These are phyloP conservation scores for Parapsyche elsis DNA, from an alignment of 1,140 invertebrate genomes.

Conservation along the genomic window DNA sequence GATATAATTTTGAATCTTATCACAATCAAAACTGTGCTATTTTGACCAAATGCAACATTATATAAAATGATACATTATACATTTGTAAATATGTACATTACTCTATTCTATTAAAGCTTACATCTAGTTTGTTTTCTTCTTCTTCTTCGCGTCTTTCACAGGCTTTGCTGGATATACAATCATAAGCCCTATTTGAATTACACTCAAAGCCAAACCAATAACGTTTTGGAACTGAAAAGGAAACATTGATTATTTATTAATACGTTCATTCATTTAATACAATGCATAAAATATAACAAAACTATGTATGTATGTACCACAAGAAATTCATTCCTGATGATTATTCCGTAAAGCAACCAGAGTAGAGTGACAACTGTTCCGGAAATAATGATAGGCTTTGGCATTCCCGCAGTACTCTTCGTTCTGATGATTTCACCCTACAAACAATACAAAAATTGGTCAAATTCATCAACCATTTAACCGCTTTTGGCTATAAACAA, in stretches of 20 bases:
- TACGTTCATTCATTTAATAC: not conserved
- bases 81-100: not conserved
- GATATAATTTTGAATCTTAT: too few relatives aligned
- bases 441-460: conserved; percentile 53
- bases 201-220: conserved; percentile 70
- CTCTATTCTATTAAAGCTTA: not conserved
- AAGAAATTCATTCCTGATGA: conserved; percentile 80
- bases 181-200: conserved; percentile 74
- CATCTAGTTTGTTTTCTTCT: conserved; percentile 50
- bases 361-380: conserved; percentile 79
- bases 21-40: too few relatives aligned
- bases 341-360: conserved; percentile 85
- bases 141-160: conserved; percentile 55
- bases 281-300: not conserved
- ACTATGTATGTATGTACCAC: conserved; percentile 72
- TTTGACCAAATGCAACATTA: too few relatives aligned
- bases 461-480: too few relatives aligned
- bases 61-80: too few relatives aligned
- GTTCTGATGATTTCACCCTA: conserved; percentile 78
- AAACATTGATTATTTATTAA: conserved; percentile 39
- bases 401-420: conserved; percentile 81
- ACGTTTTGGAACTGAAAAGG: conserved; percentile 76
- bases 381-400: conserved; percentile 84
- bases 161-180: conserved; percentile 73
- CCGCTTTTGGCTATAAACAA: not conserved